Evolutionary conservation across 37 sponge, comb jelly and placozoan species (phyloP), one percentile per base, ranked within the genome.

Genomic region (Ephydatia muelleri): DNA sequence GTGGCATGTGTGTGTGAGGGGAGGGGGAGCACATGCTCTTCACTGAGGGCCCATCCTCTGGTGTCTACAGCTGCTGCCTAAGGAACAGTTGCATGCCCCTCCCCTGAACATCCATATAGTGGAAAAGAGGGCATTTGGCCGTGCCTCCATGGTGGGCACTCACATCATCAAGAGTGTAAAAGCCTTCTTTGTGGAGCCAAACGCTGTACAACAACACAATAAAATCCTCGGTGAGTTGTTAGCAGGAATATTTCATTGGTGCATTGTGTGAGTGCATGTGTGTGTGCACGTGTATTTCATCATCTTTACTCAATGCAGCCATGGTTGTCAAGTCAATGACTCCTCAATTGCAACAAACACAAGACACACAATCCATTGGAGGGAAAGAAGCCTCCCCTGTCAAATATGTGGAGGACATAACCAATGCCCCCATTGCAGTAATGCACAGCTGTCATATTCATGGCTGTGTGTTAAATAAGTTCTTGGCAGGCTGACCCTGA

Each of bases 71-170:
- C 85, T 85, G 77, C 78, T 98, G 26, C 99, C 99, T 28, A 94
- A 95, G 74, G 96, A 99, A 72, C 87, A 90, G 81, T 48, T 97
- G 79, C 96, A 99, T 87, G 83, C 88, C 40, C 99, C 99, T n/a
- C 99, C 99, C 29, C 83, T 99, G 27, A 95, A 99, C 82, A 96
- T 99, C 83, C 87, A 84, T 5, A 86, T 99, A 19, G 68, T 93
- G 68, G 99, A 99, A 88, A 95, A 99, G 85, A 69, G 99, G 49
- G 84, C 91, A 33, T 99, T 99, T 85, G 97, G 97, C 25, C 92
- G 93, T 22, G 83, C 85, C 35, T 97, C 99, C 2, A 82, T 95
- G 78, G 99, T 99, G 16, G 99, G 97, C 14, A 85, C 87, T 22
- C 94, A 99, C 81, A 77, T 95, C 49, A 89, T 99, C 72, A 93